Conservation (phyloP, 2,888 invertebrate genomes). For the Hirtodrosophila duncani region DNA sequence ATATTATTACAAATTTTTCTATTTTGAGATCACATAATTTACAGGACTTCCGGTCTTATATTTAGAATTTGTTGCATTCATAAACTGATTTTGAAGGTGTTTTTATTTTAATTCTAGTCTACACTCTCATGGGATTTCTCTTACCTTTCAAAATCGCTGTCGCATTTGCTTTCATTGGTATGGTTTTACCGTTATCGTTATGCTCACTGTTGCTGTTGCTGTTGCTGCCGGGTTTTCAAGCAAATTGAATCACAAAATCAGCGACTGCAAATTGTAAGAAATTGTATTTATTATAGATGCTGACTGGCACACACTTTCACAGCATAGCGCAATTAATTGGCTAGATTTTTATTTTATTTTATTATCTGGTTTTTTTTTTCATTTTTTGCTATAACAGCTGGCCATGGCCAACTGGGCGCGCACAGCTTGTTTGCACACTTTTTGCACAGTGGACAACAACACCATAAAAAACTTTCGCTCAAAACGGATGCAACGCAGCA, state of each 20-base stretch:
- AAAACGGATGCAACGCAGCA: constrained; percentile 61
- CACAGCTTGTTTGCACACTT: constrained; percentile 50
- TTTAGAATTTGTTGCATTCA: too few species aligned
- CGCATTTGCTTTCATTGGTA: constrained; percentile 1
- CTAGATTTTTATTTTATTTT: constrained; percentile 46
- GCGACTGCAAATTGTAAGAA: constrained; percentile 50
- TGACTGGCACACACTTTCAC: constrained; percentile 32
- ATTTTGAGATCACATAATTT: too few species aligned
- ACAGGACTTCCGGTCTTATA: too few species aligned
- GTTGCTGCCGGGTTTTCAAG: constrained; percentile 46
- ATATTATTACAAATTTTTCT: too few species aligned
- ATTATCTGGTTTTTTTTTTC: not conserved
- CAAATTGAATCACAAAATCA: constrained; percentile 42
- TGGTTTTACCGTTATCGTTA: constrained; percentile 10
- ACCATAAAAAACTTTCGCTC: constrained; percentile 63
- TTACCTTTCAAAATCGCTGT: too few species aligned
- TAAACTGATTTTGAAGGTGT: too few species aligned
- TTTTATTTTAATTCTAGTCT: too few species aligned
- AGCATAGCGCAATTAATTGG: constrained; percentile 54
- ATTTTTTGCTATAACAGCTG: constrained; percentile 44
- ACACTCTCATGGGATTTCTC: too few species aligned
- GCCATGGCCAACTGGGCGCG: too few species aligned
- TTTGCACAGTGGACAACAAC: constrained; percentile 27
- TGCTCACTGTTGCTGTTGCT: constrained; percentile 32
- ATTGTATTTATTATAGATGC: constrained; percentile 53